Percentiles rank a stretch among this genome's conserved stretches.
phyloP scores from a whole-genome alignment of 2,888 invertebrate species.

The Ctena decussata region DNA sequence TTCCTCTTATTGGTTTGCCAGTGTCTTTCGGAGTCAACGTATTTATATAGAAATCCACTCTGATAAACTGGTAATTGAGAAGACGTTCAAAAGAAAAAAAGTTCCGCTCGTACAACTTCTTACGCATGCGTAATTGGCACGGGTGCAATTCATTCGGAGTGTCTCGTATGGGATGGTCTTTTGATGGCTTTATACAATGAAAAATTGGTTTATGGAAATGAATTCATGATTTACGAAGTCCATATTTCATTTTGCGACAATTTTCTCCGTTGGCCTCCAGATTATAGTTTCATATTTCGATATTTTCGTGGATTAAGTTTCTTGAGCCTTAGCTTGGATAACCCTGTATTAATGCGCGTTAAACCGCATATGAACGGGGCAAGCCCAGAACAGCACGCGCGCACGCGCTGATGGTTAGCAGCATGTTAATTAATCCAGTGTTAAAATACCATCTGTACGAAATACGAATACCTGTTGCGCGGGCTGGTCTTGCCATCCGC shows the following conservation, averaged over 20 bases:
- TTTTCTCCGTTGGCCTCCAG: no score
- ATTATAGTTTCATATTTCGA: no score
- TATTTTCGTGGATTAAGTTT: no score
- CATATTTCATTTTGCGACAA: not conserved
- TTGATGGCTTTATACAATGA: not conserved
- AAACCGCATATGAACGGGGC: no score
- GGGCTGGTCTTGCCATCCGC: no score
- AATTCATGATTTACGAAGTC: not conserved
- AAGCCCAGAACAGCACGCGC: no score
- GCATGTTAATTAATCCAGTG: no score
- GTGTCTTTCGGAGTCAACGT: not conserved
- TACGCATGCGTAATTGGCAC: not conserved
- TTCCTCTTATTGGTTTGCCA: not conserved
- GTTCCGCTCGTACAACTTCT: not conserved
- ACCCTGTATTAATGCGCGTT: no score
- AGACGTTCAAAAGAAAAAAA: not conserved
- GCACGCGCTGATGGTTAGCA: no score
- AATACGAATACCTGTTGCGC: no score
- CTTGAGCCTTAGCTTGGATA: no score
- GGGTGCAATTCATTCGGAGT: slow-evolving; percentile 1
- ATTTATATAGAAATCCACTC: not conserved
- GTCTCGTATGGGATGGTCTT: not conserved
- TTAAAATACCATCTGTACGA: no score
- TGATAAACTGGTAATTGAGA: not conserved
- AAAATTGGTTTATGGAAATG: not conserved